These are phyloP conservation scores for Proteles cristata DNA, from an alignment of 2,113 vertebrate genomes.

Conservation along the genomic window DNA sequence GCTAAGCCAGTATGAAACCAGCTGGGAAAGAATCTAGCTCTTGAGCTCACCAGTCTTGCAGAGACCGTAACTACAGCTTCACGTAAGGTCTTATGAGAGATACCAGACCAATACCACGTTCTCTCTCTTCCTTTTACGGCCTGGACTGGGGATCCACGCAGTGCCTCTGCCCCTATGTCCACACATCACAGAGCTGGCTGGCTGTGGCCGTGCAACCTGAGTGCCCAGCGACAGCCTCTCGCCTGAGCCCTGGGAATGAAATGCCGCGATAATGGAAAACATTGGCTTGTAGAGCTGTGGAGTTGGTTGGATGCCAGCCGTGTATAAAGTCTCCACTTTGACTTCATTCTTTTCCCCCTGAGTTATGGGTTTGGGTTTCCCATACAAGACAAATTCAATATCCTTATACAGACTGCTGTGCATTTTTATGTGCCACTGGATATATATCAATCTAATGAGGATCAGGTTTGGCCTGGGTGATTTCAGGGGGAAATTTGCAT, in stretches of 20 bases:
- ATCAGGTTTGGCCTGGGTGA: background rate
- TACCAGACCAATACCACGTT: background rate
- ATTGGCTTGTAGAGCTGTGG: background rate
- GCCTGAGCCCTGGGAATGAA: background rate
- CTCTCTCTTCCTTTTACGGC: background rate
- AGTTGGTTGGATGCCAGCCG: conserved; percentile 3
- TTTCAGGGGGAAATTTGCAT: conserved; percentile 9
- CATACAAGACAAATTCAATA: conserved; percentile 35
- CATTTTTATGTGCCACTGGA: background rate
- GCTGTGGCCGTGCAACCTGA: background rate
- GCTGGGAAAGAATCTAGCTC: background rate
- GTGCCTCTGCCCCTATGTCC: background rate
- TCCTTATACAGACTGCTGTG: background rate
- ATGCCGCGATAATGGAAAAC: background rate
- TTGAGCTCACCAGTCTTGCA: background rate
- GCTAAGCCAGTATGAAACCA: background rate
- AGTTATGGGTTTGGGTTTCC: conserved; percentile 66
- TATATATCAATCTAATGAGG: conserved; percentile 19
- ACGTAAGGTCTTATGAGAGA: background rate
- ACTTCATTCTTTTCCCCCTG: conserved; percentile 65
- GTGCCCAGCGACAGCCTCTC: background rate
- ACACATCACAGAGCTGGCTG: background rate
- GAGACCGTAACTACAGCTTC: background rate
- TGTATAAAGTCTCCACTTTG: background rate
- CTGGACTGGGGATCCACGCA: background rate